Conservation (phyloP, 2,113 vertebrate species). For the Okapia johnstoni region DNA sequence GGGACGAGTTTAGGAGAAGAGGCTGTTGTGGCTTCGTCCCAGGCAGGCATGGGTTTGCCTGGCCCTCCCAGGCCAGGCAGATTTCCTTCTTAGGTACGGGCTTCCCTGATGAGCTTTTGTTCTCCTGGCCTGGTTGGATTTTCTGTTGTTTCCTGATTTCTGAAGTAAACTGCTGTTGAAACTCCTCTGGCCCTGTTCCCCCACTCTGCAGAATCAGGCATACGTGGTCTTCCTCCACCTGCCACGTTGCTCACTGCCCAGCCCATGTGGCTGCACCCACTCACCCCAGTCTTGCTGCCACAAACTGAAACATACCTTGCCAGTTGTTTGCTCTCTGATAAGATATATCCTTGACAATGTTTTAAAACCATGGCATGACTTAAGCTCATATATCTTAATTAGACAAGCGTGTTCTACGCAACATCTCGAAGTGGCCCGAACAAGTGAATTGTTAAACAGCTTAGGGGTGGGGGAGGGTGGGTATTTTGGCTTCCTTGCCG, state of each 20-base stretch:
- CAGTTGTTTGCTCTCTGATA: not conserved
- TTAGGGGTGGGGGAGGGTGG: not conserved
- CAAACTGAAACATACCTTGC: accelerated
- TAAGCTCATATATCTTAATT: accelerated
- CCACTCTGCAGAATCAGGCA: accelerated
- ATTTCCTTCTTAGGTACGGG: accelerated
- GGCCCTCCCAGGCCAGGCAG: accelerated
- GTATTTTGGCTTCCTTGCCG: not conserved
- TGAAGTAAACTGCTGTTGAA: not conserved
- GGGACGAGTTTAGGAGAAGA: accelerated
- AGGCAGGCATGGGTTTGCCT: accelerated
- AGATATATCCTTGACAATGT: accelerated
- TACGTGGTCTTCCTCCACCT: accelerated
- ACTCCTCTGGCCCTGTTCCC: not conserved
- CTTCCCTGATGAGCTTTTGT: accelerated
- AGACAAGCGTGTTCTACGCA: not conserved
- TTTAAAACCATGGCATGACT: not conserved
- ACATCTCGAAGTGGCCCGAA: accelerated
- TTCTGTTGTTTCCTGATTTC: not conserved
- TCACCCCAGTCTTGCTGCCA: not conserved
- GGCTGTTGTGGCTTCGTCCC: accelerated
- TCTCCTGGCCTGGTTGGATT: not conserved
- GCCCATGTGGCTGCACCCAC: not conserved
- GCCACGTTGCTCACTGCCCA: accelerated
- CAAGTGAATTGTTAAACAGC: not conserved